phyloP scores from a whole-genome alignment of 2,888 invertebrate genomes.

The Drosophila emarginata region DNA sequence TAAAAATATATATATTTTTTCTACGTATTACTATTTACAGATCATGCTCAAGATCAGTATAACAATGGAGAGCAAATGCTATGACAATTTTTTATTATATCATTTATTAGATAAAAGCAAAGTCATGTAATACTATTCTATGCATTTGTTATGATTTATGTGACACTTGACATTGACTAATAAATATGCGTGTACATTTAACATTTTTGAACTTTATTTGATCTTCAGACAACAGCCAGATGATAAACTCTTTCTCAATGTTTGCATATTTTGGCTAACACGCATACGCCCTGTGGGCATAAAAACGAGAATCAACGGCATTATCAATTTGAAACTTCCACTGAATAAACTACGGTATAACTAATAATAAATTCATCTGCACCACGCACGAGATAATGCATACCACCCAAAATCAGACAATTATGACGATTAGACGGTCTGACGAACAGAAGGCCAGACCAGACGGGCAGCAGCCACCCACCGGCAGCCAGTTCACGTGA shows the following conservation, averaged over 20 bases:
- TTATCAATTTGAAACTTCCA: not conserved
- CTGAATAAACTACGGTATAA: conserved; percentile 12
- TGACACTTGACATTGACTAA: conserved; percentile 52
- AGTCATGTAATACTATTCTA: conserved; percentile 23
- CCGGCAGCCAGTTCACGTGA: conserved; percentile 56
- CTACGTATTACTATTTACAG: not conserved
- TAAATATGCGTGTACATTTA: not conserved
- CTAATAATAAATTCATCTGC: conserved; percentile 54
- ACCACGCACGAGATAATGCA: conserved; percentile 44
- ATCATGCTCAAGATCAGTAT: not conserved
- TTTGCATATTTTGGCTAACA: conserved; percentile 5
- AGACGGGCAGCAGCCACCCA: conserved; percentile 36
- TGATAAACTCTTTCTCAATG: conserved; percentile 6
- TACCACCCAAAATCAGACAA: not conserved
- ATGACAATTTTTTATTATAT: conserved; percentile 16
- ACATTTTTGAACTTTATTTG: conserved; percentile 8
- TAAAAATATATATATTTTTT: not conserved
- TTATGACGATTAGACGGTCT: conserved; percentile 20
- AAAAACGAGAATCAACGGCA: not conserved
- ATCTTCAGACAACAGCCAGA: conserved; percentile 3
- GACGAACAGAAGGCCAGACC: conserved; percentile 9
- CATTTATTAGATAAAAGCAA: conserved; percentile 12
- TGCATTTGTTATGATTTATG: conserved; percentile 11
- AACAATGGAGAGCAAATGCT: conserved; percentile 4
- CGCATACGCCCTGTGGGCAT: not conserved